Evolutionary conservation across 2,113 vertebrate genomes (phyloP), one percentile per base, ranked within the genome.

Genomic region (Excalfactoria chinensis): DNA sequence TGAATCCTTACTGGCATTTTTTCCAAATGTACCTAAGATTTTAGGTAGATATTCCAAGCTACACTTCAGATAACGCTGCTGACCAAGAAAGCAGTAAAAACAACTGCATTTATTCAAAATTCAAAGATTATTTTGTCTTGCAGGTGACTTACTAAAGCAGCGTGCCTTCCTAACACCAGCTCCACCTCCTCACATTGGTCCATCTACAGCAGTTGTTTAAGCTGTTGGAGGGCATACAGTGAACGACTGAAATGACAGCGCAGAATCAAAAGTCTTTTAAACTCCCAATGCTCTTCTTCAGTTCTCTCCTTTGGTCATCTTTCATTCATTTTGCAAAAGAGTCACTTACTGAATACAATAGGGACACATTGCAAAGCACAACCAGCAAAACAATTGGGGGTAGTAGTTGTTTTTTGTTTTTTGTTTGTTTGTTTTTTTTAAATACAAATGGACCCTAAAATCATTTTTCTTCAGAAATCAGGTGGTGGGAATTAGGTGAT

Each of bases 401-500:
- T 4, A 71, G 30, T 4, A 68, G 1, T 13, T 26, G 49, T 13
- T 13, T 13, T 51, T 46, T 48, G 20, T 10, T 41, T 41, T 46
- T 48, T 48, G 41, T 41, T 41, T 41, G 9, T 41, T 43, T 43
- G 13, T 44, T 28, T 28, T 28, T 94, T 95, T 21, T 77, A 3
- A 46, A 88, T 80, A 89, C 25, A 85, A 91, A 88, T 59, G 25
- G 62, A 86, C 20, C 15, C 40, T 53, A 84, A 88, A 95, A 91
- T 74, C 1, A 67, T 85, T 88, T 88, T 58, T 58, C 9, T 81
- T 48, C 37, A 12, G 70, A 88, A 93, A 93, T 69, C 56, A 44
- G 85, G 76, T 68, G 72, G 76, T 37, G 71, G 83, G 82, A 78
- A 95, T 96, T 92, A 97, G 87, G 9, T 1, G 7, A 23, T 85